A percentile compares a stretch with the other conserved stretches of the same genome.
These are phyloP conservation scores for Parnassius apollo DNA, from an alignment of 2,888 invertebrate species.

Conservation along the genomic window DNA sequence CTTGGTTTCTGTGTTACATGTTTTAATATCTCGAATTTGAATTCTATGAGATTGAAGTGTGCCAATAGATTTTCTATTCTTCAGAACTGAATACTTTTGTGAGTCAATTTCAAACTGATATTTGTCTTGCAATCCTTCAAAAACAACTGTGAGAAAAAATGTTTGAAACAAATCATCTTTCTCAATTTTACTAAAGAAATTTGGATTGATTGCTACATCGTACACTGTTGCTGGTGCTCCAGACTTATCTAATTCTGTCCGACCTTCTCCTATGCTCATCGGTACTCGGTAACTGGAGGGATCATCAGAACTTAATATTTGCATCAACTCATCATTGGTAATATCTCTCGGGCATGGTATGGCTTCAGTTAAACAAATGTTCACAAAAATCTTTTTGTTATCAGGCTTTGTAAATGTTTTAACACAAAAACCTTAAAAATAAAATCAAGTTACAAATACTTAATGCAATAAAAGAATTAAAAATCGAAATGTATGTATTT, in stretches of 20 bases:
- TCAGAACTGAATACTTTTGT: constrained; percentile 84
- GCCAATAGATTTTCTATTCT: constrained; percentile 88
- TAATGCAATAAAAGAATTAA: not conserved
- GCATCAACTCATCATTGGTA: constrained; percentile 84
- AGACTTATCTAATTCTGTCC: constrained; percentile 88
- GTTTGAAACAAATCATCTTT: constrained; percentile 86
- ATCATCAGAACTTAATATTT: constrained; percentile 85
- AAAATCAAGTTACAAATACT: not conserved
- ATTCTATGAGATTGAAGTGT: constrained; percentile 87
- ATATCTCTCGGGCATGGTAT: constrained; percentile 88
- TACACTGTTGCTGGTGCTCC: constrained; percentile 87
- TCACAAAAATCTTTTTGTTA: constrained; percentile 90
- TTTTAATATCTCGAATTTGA: constrained; percentile 84
- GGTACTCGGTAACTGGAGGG: constrained; percentile 89
- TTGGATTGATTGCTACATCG: constrained; percentile 91
- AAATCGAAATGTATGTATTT: not conserved
- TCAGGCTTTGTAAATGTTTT: constrained; percentile 85
- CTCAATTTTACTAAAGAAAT: constrained; percentile 88
- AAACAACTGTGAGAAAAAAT: constrained; percentile 89
- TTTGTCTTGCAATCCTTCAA: constrained; percentile 89
- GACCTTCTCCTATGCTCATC: constrained; percentile 93
- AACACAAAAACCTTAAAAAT: constrained; percentile 86
- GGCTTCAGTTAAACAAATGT: constrained; percentile 90
- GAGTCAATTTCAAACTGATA: constrained; percentile 86
- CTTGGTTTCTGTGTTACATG: constrained; percentile 52